Conservation (phyloP, 2,888 invertebrate species). For the Sminthurides aquaticus region DNA sequence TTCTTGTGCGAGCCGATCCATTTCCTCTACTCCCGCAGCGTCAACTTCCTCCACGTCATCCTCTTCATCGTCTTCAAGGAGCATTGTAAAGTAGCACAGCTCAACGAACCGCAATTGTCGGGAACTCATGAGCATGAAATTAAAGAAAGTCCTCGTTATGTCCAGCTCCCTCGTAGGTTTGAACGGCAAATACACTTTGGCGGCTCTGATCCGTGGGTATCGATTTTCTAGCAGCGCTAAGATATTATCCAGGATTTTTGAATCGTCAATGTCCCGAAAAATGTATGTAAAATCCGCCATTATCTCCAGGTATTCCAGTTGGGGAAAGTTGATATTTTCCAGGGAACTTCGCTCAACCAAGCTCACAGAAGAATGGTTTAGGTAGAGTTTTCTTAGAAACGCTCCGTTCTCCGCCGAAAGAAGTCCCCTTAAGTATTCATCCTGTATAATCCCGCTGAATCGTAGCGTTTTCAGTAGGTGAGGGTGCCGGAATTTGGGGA, state of each 20-base stretch:
- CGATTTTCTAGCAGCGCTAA: constrained; percentile 4
- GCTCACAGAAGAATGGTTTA: constrained; percentile 16
- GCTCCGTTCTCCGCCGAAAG: neutral
- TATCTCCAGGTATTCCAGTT: constrained; percentile 11
- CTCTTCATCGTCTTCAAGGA: constrained; percentile 4
- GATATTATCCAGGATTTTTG: constrained; percentile 8
- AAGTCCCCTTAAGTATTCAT: constrained; percentile 6
- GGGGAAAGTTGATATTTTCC: constrained; percentile 1
- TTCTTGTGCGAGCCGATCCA: neutral
- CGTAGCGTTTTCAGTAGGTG: constrained; percentile 9
- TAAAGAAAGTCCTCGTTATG: constrained; percentile 8
- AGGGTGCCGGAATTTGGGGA: constrained; percentile 16
- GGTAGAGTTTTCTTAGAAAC: constrained; percentile 2
- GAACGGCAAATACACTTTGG: constrained; percentile 14
- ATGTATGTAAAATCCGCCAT: constrained; percentile 19
- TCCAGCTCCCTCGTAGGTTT: neutral
- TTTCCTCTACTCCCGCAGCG: neutral
- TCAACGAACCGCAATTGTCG: constrained; percentile 2
- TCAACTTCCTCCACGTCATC: neutral
- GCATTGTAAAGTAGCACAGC: constrained; percentile 13
- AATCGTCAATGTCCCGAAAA: constrained; percentile 17
- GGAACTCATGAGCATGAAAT: neutral
- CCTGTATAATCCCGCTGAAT: constrained; percentile 16
- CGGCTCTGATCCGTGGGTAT: constrained; percentile 4
- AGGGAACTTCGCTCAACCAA: constrained; percentile 10